A percentile compares a stretch with the other conserved stretches of the same genome.
Conservation (phyloP, 2,888 invertebrate species). For the Pammene aurita region DNA sequence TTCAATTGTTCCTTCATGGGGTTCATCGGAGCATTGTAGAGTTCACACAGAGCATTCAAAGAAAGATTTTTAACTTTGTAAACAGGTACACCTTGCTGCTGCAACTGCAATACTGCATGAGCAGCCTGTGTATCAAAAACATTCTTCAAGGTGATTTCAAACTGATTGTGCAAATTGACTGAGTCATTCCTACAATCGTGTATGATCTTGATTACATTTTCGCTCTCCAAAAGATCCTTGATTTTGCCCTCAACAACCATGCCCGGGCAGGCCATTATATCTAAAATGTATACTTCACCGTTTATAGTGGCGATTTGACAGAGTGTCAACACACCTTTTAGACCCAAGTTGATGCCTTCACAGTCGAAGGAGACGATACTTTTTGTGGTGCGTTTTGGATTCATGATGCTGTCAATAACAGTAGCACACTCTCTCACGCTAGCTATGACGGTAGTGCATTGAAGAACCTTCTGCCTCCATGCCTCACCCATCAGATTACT, state of each 20-base stretch:
- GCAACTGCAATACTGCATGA: constrained; percentile 94
- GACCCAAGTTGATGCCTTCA: constrained; percentile 95
- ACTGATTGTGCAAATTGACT: constrained; percentile 93
- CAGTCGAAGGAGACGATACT: constrained; percentile 93
- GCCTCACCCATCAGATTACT: constrained; percentile 85
- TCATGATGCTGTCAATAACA: constrained; percentile 89
- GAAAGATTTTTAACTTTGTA: constrained; percentile 97
- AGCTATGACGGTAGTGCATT: constrained; percentile 91
- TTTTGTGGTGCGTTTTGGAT: constrained; percentile 79
- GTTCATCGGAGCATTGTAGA: constrained; percentile 93
- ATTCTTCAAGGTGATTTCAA: constrained; percentile 90
- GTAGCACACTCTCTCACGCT: constrained; percentile 90
- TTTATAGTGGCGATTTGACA: constrained; percentile 92
- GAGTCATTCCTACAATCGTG: constrained; percentile 97
- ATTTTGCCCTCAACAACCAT: constrained; percentile 91
- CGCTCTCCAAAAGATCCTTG: constrained; percentile 90
- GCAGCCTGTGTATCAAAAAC: constrained; percentile 97
- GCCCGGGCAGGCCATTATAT: constrained; percentile 92
- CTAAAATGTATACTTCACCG: constrained; percentile 94
- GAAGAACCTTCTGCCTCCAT: constrained; percentile 91
- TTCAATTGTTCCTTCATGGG: constrained; percentile 95
- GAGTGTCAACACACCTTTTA: constrained; percentile 93
- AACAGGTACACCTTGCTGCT: constrained; percentile 94
- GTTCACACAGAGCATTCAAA: constrained; percentile 94
- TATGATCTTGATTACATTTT: constrained; percentile 92